Evolutionary conservation across 2,797 vertebrate genomes (phyloP).

Genomic region (Parotocinclus haroldoi): DNA sequence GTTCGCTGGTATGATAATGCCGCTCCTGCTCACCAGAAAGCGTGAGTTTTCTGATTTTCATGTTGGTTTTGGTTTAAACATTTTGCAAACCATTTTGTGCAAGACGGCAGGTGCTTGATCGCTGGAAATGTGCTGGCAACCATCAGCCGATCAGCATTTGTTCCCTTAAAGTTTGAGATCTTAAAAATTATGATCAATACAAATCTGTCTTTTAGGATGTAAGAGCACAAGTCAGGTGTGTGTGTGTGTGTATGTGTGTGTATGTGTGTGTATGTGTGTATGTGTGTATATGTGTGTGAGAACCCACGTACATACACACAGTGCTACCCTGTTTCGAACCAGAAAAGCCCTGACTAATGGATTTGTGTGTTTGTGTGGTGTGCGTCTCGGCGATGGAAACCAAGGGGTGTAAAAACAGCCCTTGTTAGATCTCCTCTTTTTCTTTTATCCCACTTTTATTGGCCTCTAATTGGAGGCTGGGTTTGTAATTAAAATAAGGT

Average conservation of each 20-base stretch:
- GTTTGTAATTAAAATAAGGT: constrained; percentile 50
- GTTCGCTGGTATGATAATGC: constrained; percentile 87
- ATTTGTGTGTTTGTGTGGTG: constrained; percentile 40
- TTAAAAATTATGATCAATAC: too few species aligned
- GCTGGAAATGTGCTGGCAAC: background rate
- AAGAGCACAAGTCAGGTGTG: too few species aligned
- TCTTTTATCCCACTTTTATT: constrained; percentile 47
- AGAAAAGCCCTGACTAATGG: constrained; percentile 51
- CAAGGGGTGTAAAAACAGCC: constrained; percentile 40
- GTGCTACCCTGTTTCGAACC: constrained; percentile 36
- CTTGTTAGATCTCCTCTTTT: constrained; percentile 44
- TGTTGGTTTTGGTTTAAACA: too few species aligned
- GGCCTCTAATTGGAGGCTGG: constrained; percentile 43
- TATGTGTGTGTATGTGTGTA: too few species aligned
- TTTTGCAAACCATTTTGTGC: too few species aligned
- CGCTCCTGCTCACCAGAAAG: constrained; percentile 83
- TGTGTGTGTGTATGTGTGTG: too few species aligned
- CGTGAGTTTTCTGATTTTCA: constrained; percentile 77
- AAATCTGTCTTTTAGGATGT: too few species aligned
- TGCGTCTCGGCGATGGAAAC: constrained; percentile 28
- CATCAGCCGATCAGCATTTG: too few species aligned
- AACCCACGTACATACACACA: constrained; percentile 20
- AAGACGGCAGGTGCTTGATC: background rate
- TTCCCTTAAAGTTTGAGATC: too few species aligned
- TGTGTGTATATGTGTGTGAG: too few species aligned